Conservation (phyloP, 1,140 invertebrate species). For the Drosophila kikkawai region DNA sequence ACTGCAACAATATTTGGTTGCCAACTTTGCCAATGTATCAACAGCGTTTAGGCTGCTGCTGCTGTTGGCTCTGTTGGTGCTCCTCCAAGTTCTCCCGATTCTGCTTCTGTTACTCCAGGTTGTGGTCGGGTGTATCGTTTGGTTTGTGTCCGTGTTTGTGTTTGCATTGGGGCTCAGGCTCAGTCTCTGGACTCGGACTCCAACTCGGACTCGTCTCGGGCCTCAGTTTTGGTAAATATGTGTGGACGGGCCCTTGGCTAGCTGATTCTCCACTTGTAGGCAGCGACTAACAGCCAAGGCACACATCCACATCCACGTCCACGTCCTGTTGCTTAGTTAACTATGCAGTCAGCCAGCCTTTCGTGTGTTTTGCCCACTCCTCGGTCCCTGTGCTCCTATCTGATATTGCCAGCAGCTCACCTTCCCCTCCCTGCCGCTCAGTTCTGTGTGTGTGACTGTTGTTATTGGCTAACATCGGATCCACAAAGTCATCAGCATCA, state of each 20-base stretch:
- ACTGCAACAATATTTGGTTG: conserved; percentile 81
- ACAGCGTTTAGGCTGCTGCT: conserved; percentile 72
- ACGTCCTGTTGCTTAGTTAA: conserved; percentile 63
- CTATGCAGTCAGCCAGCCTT: conserved; percentile 55
- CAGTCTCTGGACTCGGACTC: not conserved
- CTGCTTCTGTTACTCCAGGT: conserved; percentile 31
- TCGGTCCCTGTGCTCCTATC: conserved; percentile 33
- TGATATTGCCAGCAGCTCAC: conserved; percentile 59
- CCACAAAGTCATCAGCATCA: conserved; percentile 50
- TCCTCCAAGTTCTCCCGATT: conserved; percentile 29
- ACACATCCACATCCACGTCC: conserved; percentile 22
- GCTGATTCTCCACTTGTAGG: conserved; percentile 42
- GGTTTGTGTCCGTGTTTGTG: conserved; percentile 56
- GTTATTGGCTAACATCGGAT: conserved; percentile 57
- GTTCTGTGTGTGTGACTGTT: conserved; percentile 39
- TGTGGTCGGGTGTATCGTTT: conserved; percentile 42
- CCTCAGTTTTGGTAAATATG: conserved; percentile 43
- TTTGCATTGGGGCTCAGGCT: conserved; percentile 42
- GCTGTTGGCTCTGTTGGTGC: conserved; percentile 30
- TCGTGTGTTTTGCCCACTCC: conserved; percentile 58
- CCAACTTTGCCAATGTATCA: conserved; percentile 76
- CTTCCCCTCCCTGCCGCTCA: conserved; percentile 34
- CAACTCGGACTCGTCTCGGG: conserved; percentile 4
- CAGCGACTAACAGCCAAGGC: conserved; percentile 33
- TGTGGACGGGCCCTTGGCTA: conserved; percentile 52